Evolutionary conservation across 2,797 vertebrate genomes (phyloP).

Genomic region (Liparis tanakae): DNA sequence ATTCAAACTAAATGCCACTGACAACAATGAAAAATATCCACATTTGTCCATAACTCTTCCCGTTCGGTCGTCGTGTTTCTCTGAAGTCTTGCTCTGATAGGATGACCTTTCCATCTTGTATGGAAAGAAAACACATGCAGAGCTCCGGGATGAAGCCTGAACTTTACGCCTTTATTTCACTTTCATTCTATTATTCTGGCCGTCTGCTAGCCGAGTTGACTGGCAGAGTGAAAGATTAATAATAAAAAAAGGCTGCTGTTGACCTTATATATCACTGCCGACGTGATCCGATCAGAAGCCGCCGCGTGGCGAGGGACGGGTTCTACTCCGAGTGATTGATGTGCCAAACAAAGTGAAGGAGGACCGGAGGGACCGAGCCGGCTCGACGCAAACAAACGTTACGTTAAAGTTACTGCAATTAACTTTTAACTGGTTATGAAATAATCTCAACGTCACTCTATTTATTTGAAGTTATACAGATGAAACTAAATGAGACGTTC

Average conservation of each 20-base stretch:
- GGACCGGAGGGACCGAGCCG: background rate
- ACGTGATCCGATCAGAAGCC: slow-evolving; percentile 47
- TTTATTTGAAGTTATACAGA: background rate
- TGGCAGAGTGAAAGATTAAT: slow-evolving; percentile 38
- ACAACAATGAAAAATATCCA: slow-evolving; percentile 15
- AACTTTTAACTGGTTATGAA: background rate
- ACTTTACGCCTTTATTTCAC: slow-evolving; percentile 25
- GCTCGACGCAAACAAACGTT: background rate
- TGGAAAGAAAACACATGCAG: slow-evolving; percentile 12
- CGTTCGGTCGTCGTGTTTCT: slow-evolving; percentile 1
- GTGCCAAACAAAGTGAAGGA: slow-evolving; percentile 23
- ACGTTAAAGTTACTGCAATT: background rate
- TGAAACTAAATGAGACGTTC: background rate
- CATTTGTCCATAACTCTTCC: slow-evolving; percentile 13
- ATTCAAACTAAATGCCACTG: slow-evolving; percentile 1
- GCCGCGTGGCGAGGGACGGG: slow-evolving; percentile 25
- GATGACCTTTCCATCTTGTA: slow-evolving; percentile 53
- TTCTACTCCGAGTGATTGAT: slow-evolving; percentile 39
- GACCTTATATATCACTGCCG: slow-evolving; percentile 39
- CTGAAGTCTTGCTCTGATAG: slow-evolving; percentile 24
- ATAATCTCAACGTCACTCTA: background rate
- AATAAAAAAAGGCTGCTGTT: slow-evolving; percentile 13
- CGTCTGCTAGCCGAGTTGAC: slow-evolving; percentile 11
- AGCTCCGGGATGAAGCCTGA: slow-evolving; percentile 33
- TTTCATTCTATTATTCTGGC: slow-evolving; percentile 29